A percentile compares a stretch with the other conserved stretches of the same genome.
phyloP scores from a whole-genome alignment of 92 coral and sea anemone genomes.

The Chrysogorgia sp. region DNA sequence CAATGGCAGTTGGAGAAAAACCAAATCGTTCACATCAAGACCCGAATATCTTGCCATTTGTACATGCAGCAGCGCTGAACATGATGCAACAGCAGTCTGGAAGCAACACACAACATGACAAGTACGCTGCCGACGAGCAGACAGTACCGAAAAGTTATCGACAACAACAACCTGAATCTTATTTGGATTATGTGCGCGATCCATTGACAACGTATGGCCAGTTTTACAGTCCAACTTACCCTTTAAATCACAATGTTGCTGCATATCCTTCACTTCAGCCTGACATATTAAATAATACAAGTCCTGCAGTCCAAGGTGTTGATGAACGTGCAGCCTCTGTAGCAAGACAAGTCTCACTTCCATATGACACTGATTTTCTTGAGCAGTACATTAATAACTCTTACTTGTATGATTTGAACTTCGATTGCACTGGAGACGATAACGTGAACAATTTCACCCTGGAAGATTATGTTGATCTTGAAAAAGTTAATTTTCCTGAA shows the following conservation, averaged over 20 bases:
- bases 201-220: background rate
- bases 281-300: constrained; percentile 1
- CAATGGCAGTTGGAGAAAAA: constrained; percentile 32
- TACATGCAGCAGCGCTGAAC: background rate
- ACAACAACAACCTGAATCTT: background rate
- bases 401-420: constrained; percentile 1
- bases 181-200: background rate
- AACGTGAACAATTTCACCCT: constrained; percentile 9
- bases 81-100: background rate
- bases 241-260: background rate
- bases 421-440: constrained; percentile 2
- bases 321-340: background rate
- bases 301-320: background rate
- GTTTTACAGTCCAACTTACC: background rate
- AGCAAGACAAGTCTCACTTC: constrained; percentile 30
- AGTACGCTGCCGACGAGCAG: constrained; percentile 17
- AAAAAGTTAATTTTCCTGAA: constrained; percentile 6
- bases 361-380: constrained; percentile 2
- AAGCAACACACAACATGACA: background rate
- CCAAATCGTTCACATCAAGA: constrained; percentile 10
- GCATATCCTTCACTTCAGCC: background rate
- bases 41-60: constrained; percentile 19
- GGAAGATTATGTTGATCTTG: constrained; percentile 38
- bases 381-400: constrained; percentile 33
- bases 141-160: constrained; percentile 33